Conservation (phyloP, 2,113 vertebrate species). For the Atractosteus spatula region DNA sequence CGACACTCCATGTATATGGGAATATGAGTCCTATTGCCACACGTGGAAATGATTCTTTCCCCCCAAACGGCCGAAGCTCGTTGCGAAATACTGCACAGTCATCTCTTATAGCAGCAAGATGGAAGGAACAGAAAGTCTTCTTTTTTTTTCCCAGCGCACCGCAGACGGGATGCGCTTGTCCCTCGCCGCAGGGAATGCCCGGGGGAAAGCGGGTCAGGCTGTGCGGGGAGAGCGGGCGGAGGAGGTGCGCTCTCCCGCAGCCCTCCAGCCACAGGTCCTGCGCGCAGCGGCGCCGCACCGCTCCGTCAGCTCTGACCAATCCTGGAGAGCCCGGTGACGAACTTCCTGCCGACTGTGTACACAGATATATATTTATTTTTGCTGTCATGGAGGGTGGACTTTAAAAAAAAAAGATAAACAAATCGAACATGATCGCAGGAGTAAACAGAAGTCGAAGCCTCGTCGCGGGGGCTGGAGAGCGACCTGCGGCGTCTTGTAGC, state of each 20-base stretch:
- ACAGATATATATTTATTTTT: constrained; percentile 7
- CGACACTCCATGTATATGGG: too few species aligned
- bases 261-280: neutral
- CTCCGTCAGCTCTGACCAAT: constrained; percentile 39
- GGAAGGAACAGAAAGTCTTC: too few species aligned
- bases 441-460: constrained; percentile 11
- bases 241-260: neutral
- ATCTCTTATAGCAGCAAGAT: too few species aligned
- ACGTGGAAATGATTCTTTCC: too few species aligned
- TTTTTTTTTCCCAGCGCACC: too few species aligned
- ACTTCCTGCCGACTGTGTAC: constrained; percentile 61
- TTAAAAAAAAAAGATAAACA: constrained; percentile 18
- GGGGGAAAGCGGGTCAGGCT: too few species aligned
- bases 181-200: too few species aligned
- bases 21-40: too few species aligned
- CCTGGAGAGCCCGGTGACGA: constrained; percentile 53
- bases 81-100: too few species aligned
- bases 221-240: too few species aligned
- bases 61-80: too few species aligned
- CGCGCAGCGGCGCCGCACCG: constrained; percentile 28
- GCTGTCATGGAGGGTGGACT: constrained; percentile 29
- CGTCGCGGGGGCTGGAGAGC: neutral
- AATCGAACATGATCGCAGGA: constrained; percentile 16
- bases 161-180: too few species aligned
- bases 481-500: neutral